phyloP scores from a whole-genome alignment of 2,113 vertebrate species.

The Globicephala melas region DNA sequence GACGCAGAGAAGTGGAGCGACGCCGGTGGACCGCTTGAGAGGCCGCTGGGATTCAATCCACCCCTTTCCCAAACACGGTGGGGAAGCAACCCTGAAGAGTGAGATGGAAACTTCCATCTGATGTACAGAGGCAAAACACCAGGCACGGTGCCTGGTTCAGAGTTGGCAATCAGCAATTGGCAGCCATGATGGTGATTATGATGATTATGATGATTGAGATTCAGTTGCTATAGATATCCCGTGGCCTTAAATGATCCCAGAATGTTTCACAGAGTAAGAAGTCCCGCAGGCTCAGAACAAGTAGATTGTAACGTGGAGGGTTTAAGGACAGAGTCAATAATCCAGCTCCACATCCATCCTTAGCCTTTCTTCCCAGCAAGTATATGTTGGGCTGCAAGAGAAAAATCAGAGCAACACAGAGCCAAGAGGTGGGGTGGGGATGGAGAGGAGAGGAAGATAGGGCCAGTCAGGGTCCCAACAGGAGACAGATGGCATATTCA shows the following conservation, averaged over 20 bases:
- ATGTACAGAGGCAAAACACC: constrained; percentile 42
- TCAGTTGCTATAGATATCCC: constrained; percentile 35
- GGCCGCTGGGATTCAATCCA: neutral
- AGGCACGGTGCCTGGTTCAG: constrained; percentile 58
- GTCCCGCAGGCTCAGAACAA: neutral
- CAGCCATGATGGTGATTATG: constrained; percentile 56
- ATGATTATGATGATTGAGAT: constrained; percentile 55
- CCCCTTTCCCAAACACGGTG: neutral
- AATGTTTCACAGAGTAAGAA: constrained; percentile 17
- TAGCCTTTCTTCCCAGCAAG: neutral
- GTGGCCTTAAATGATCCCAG: constrained; percentile 50
- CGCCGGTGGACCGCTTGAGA: neutral
- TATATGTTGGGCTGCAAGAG: neutral
- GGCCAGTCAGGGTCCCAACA: neutral
- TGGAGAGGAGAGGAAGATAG: neutral
- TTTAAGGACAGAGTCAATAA: neutral
- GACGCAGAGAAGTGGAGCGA: neutral
- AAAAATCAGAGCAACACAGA: neutral
- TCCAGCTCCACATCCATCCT: neutral
- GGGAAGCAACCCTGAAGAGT: neutral
- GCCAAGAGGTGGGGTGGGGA: neutral
- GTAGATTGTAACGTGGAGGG: neutral
- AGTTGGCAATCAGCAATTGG: constrained; percentile 58
- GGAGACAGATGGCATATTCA: constrained; percentile 23
- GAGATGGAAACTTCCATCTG: constrained; percentile 60